These are phyloP conservation scores for Conistra vaccinii DNA, from an alignment of 2,888 invertebrate genomes.

Conservation along the genomic window DNA sequence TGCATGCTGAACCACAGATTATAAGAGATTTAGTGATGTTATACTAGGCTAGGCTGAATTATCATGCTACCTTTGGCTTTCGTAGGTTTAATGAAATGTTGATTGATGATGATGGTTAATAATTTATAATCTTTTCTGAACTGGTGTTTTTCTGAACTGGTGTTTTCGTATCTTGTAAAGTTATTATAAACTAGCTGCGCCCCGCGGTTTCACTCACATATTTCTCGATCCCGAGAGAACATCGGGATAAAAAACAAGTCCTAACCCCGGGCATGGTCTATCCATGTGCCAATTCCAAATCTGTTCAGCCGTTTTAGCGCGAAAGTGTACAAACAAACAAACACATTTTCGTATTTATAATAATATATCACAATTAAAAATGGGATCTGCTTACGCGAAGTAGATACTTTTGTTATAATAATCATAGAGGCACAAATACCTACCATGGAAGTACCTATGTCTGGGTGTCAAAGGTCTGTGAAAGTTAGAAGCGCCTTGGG, in stretches of 20 bases:
- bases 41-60: conserved; percentile 43
- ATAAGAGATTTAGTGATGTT: conserved; percentile 33
- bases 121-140: neutral
- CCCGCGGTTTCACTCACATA: no score
- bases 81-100: neutral
- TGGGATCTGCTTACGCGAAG: neutral
- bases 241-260: no score
- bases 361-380: neutral
- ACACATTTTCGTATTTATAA: no score
- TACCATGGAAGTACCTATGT: no score
- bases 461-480: conserved; percentile 18
- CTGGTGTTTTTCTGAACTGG: neutral
- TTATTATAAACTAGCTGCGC: no score
- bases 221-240: no score
- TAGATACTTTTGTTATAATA: neutral
- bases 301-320: no score
- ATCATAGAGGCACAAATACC: neutral
- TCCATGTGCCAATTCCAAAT: no score
- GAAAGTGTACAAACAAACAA: no score
- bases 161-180: neutral
- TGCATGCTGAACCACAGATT: conserved; percentile 43
- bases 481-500: conserved; percentile 3
- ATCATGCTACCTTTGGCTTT: conserved; percentile 5
- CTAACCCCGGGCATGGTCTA: no score
- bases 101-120: neutral